Conservation (phyloP, 2,797 vertebrate genomes). For the Cetoscarus ocellatus region DNA sequence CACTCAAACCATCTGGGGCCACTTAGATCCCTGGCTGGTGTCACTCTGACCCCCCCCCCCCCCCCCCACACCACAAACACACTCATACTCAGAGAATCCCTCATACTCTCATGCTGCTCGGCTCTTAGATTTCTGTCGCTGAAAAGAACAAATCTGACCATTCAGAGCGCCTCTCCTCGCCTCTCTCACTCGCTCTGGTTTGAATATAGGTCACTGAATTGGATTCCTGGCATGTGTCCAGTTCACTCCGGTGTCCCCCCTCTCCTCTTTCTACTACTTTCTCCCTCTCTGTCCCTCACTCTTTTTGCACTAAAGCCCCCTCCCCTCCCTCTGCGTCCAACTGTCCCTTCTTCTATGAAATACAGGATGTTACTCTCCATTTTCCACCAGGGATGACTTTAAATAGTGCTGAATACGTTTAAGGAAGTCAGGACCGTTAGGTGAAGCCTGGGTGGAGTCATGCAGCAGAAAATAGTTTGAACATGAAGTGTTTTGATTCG, state of each 20-base stretch:
- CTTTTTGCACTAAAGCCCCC: conserved; percentile 2
- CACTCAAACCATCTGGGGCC: conserved; percentile 62
- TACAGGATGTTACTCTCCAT: conserved; percentile 41
- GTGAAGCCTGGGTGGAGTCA: conserved; percentile 62
- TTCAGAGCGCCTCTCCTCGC: conserved; percentile 50
- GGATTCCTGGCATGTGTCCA: conserved; percentile 66
- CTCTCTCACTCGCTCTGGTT: conserved; percentile 28
- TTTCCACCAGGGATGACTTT: conserved; percentile 13
- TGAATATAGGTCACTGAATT: conserved; percentile 79
- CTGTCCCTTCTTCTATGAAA: conserved; percentile 17
- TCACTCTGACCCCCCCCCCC: conserved; percentile 39
- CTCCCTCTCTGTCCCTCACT: conserved; percentile 8
- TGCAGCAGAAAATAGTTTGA: conserved; percentile 3
- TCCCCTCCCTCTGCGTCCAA: not conserved
- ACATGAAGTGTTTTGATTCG: conserved; percentile 31
- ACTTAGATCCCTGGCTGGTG: conserved; percentile 60
- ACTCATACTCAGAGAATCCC: conserved; percentile 23
- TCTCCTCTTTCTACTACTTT: not conserved
- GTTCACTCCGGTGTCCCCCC: conserved; percentile 20
- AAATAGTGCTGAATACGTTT: conserved; percentile 13
- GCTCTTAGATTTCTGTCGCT: conserved; percentile 33
- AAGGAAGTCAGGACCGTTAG: conserved; percentile 56
- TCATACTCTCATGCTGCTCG: conserved; percentile 33
- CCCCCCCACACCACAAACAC: conserved; percentile 34
- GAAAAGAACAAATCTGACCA: conserved; percentile 60